phyloP scores from a whole-genome alignment of 2,113 vertebrate genomes.

The Channa argus region DNA sequence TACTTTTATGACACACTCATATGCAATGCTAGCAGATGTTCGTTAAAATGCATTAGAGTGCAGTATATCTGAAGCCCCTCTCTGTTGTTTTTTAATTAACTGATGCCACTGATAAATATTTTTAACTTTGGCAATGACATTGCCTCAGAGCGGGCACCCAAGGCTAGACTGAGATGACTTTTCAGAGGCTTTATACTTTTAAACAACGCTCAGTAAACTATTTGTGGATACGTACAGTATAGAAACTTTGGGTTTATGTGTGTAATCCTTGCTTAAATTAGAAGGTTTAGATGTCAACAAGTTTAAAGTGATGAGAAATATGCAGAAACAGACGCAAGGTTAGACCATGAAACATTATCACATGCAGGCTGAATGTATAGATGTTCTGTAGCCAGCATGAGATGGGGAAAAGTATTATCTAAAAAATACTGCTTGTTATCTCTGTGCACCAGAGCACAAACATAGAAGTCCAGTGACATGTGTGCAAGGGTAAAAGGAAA shows the following conservation, averaged over 20 bases:
- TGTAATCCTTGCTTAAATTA: background rate
- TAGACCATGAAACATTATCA: background rate
- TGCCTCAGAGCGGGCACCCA: constrained; percentile 55
- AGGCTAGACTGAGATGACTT: constrained; percentile 54
- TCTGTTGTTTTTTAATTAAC: constrained; percentile 79
- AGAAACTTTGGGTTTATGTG: constrained; percentile 15
- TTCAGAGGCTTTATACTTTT: constrained; percentile 41
- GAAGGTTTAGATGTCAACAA: constrained; percentile 10
- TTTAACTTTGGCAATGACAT: constrained; percentile 74
- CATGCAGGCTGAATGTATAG: background rate
- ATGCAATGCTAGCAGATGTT: constrained; percentile 76
- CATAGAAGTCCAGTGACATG: constrained; percentile 10
- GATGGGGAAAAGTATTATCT: constrained; percentile 1
- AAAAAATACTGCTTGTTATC: constrained; percentile 20
- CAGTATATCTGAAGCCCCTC: constrained; percentile 72
- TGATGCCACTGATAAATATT: constrained; percentile 80
- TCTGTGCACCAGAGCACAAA: constrained; percentile 21
- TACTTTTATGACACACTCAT: constrained; percentile 48
- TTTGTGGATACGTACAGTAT: constrained; percentile 15
- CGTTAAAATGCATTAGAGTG: constrained; percentile 75
- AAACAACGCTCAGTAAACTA: constrained; percentile 37
- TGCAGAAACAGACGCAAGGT: background rate
- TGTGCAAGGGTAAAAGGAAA: background rate
- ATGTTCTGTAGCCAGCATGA: background rate
- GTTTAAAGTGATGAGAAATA: constrained; percentile 9